A percentile compares a stretch with the other conserved stretches of the same genome.
These are phyloP conservation scores for Ochropleura leucogaster DNA, from an alignment of 2,888 invertebrate genomes.

Conservation along the genomic window DNA sequence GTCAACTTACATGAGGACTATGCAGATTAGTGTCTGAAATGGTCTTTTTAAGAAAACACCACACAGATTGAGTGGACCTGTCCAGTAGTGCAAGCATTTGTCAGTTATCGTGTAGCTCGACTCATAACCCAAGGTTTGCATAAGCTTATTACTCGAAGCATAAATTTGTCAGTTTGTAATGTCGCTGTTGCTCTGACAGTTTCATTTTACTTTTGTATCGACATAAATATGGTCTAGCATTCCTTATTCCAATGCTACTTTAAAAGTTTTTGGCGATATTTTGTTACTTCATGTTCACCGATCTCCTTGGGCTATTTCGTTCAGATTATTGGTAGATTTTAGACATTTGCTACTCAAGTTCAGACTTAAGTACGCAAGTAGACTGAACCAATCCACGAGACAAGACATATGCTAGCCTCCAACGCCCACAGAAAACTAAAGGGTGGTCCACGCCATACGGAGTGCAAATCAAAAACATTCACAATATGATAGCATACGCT, in stretches of 20 bases:
- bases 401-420: not conserved
- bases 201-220: not conserved
- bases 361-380: not conserved
- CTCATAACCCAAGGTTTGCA: too few species aligned
- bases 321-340: not conserved
- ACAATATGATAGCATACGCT: slow-evolving; percentile 55
- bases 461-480: slow-evolving; percentile 64
- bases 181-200: not conserved
- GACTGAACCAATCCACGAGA: not conserved
- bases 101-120: too few species aligned
- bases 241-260: not conserved
- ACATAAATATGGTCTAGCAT: not conserved
- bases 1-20: too few species aligned
- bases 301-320: not conserved
- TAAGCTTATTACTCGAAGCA: not conserved
- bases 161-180: not conserved
- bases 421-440: slow-evolving; percentile 39
- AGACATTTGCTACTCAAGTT: not conserved
- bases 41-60: too few species aligned
- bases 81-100: too few species aligned
- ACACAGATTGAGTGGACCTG: too few species aligned
- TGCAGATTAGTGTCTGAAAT: too few species aligned
- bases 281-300: not conserved
- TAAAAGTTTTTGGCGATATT: not conserved
- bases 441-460: slow-evolving; percentile 51